Conservation (phyloP, 2,113 vertebrate species). For the Apodemus speciosus region DNA sequence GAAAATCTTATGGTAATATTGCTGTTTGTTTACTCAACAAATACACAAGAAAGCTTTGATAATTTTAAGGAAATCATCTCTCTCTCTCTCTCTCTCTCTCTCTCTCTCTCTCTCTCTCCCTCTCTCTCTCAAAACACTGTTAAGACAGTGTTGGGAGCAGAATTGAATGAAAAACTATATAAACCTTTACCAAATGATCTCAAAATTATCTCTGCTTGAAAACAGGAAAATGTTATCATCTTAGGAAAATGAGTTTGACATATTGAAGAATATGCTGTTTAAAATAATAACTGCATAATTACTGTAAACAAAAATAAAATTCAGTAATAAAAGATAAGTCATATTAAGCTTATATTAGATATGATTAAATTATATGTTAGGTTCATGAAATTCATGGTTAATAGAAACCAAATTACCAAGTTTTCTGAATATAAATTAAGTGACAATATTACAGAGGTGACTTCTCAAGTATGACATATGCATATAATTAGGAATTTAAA, state of each 20-base stretch:
- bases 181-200: neutral
- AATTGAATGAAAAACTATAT: neutral
- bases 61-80: neutral
- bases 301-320: neutral
- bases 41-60: neutral
- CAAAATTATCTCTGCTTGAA: neutral
- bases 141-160: neutral
- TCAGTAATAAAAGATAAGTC: neutral
- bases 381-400: neutral
- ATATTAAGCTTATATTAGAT: neutral
- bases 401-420: neutral
- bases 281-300: neutral
- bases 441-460: neutral
- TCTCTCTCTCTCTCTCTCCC: neutral
- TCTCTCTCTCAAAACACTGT: too few relatives aligned
- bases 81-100: neutral
- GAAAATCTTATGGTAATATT: neutral
- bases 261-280: neutral
- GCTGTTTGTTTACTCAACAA: neutral
- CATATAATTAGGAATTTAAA: neutral
- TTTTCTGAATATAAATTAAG: neutral
- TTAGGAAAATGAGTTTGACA: neutral
- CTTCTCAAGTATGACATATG: neutral
- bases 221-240: neutral
- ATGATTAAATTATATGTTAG: neutral